Evolutionary conservation across 2,113 vertebrate species (phyloP).

Genomic region (Uropsilus gracilis): DNA sequence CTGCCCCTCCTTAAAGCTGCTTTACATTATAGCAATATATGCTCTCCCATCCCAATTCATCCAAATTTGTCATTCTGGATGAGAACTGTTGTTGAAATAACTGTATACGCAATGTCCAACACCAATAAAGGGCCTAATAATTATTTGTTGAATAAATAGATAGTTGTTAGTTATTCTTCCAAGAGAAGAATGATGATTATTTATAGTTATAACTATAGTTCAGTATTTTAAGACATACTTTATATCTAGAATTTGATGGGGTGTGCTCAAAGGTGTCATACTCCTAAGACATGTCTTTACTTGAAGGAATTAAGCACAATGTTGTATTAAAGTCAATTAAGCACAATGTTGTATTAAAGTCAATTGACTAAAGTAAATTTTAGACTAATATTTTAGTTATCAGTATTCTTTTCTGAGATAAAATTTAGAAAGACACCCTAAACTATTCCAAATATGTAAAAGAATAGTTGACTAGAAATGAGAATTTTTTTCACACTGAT

Average conservation of each 20-base stretch:
- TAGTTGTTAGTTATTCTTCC: neutral
- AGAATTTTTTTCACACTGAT: neutral
- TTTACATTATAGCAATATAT: neutral
- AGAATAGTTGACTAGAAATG: neutral
- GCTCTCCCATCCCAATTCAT: neutral
- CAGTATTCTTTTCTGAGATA: neutral
- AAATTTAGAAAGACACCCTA: neutral
- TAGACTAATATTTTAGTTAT: neutral
- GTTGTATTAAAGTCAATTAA: constrained; percentile 23
- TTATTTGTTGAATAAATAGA: neutral
- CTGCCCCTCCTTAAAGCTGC: neutral
- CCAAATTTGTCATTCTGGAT: neutral
- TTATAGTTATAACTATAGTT: no score
- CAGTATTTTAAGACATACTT: neutral
- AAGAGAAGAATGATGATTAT: no score
- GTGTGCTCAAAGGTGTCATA: neutral
- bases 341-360: neutral
- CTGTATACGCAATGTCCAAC: neutral
- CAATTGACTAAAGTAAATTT: neutral
- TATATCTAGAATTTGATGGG: neutral
- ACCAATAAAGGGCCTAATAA: neutral
- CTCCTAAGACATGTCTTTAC: neutral
- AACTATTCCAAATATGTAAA: neutral
- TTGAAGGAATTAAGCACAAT: neutral
- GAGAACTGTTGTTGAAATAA: neutral